Base-by-base conservation (phyloP, 2,797 vertebrate species). In the Sebastes itinus region DNA sequence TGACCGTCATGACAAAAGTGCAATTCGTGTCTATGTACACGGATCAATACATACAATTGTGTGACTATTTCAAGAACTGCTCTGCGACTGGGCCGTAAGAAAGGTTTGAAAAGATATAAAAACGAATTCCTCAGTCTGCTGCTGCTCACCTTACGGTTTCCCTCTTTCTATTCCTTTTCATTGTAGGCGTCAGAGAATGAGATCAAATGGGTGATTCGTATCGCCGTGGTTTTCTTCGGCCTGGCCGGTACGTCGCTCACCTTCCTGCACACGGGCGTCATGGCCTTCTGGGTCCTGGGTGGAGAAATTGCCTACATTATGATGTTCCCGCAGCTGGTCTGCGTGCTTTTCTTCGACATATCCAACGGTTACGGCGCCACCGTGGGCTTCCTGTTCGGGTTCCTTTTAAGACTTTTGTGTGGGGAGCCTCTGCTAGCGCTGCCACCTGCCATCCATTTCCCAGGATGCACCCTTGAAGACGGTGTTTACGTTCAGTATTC, bases 261-360 rank as follows among this genome's bases (percentile, higher is more conserved):
- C 38, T 93, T 95, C 71, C 74, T 91, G 22, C 84, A 78, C 78
- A 55, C 91, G 61, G 52, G 56, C 77, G 77, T 95, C 83, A 1
- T 89, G 58, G 88, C 92, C 7, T 92, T 96, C 67, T 96, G 94
- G 95, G 82, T 95, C 77, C 83, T 95, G 72, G 92, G 94, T 0
- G 88, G 92, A 25, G 95, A 96, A 59, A 81, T 96, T 46, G 90
- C 95, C 25, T 95, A 96, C 0, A 81, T 93, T 1, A 22, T 96
- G 52, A 90, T 96, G 62, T 95, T 95, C 56, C 94, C 95, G 1
- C 96, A 96, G 81, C 90, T 96, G 11, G 89, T 94, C 69, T 96
- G 95, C 0, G 89, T 93, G 6, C 93, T 96, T 35, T 96, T 96
- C 2, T 2, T 83, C 72, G 63, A 82, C 14, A 27, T 80, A 35